Conservation (phyloP, 2,888 invertebrate species). For the Cryptus armator region DNA sequence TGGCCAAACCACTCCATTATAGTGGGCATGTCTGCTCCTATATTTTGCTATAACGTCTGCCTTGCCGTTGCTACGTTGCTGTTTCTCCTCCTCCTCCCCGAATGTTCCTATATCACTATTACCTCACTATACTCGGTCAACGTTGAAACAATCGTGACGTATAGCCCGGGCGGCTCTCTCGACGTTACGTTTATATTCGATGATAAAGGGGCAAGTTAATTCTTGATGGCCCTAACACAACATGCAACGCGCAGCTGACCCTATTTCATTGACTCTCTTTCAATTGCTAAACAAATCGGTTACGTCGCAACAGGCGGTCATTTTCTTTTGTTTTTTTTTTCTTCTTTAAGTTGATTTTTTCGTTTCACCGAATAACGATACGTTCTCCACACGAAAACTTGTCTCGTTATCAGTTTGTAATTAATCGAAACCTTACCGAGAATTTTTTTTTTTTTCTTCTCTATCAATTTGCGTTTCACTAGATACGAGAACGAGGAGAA, state of each 20-base stretch:
- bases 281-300: constrained; percentile 1
- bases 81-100: background rate
- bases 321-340: background rate
- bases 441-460: background rate
- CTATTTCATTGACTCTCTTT: constrained; percentile 6
- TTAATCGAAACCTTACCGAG: constrained; percentile 1
- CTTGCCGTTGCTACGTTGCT: background rate
- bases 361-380: background rate
- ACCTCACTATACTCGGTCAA: constrained; percentile 63
- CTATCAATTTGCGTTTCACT: constrained; percentile 39
- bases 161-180: constrained; percentile 18
- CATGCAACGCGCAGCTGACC: background rate
- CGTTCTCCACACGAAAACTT: background rate
- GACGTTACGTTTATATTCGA: background rate
- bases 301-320: background rate
- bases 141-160: constrained; percentile 54
- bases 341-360: background rate
- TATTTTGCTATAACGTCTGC: constrained; percentile 50
- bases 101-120: constrained; percentile 55
- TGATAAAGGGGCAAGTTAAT: constrained; percentile 37
- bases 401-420: background rate
- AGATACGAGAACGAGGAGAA: constrained; percentile 36
- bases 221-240: constrained; percentile 4
- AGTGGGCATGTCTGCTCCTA: constrained; percentile 42
- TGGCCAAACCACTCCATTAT: constrained; percentile 62